Conservation (phyloP, 1,140 invertebrate species). For the Drosophila sulfurigaster region DNA sequence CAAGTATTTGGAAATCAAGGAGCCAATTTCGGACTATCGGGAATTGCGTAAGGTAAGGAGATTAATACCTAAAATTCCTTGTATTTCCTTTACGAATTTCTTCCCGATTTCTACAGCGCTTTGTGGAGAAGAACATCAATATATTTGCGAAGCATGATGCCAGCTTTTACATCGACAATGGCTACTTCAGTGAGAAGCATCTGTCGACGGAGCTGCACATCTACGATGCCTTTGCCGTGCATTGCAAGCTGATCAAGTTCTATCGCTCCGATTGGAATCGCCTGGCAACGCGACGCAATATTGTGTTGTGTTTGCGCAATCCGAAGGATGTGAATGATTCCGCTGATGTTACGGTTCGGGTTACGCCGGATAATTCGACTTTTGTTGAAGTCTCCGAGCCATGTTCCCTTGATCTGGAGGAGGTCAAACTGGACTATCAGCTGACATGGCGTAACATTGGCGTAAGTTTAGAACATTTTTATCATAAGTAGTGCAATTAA, state of each 20-base stretch:
- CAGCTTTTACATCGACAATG: slow-evolving; percentile 72
- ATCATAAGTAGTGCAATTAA: neutral
- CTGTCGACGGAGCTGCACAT: slow-evolving; percentile 68
- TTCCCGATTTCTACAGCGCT: slow-evolving; percentile 32
- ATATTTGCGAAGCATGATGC: slow-evolving; percentile 76
- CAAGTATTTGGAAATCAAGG: slow-evolving; percentile 61
- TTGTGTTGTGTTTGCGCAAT: slow-evolving; percentile 59
- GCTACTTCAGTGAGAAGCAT: slow-evolving; percentile 76
- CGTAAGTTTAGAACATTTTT: slow-evolving; percentile 26
- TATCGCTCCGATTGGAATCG: slow-evolving; percentile 69
- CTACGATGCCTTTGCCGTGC: slow-evolving; percentile 66
- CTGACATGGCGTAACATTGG: slow-evolving; percentile 74
- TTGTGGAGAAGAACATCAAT: slow-evolving; percentile 69
- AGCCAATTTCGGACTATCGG: slow-evolving; percentile 62
- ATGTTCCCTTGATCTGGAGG: slow-evolving; percentile 59
- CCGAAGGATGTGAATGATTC: slow-evolving; percentile 35
- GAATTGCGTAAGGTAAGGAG: slow-evolving; percentile 64
- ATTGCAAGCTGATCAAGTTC: slow-evolving; percentile 66
- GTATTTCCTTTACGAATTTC: no score
- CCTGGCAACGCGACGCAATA: slow-evolving; percentile 62
- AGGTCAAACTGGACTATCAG: slow-evolving; percentile 46
- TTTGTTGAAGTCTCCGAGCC: slow-evolving; percentile 74
- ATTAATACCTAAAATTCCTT: no score
- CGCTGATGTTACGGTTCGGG: slow-evolving; percentile 45
- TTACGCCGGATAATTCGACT: slow-evolving; percentile 66